Evolutionary conservation across 1,140 invertebrate genomes (phyloP).

Genomic region (Euura lappo): DNA sequence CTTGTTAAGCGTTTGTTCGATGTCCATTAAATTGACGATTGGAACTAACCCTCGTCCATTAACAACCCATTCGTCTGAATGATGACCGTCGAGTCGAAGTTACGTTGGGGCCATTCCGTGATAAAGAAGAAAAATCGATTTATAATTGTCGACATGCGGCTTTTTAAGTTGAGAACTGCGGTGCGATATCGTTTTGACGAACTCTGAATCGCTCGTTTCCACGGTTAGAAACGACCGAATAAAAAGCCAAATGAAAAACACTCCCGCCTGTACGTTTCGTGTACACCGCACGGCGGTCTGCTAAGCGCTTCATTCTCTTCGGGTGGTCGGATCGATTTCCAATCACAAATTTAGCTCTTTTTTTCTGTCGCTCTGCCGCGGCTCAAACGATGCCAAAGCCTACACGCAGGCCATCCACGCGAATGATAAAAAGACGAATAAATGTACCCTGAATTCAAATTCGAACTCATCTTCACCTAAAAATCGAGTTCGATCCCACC

Average conservation of each 20-base stretch:
- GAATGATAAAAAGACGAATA: background rate
- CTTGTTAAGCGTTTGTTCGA: too few species aligned
- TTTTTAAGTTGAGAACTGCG: background rate
- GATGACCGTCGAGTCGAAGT: too few species aligned
- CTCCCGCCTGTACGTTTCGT: background rate
- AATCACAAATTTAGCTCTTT: background rate
- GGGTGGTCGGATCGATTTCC: background rate
- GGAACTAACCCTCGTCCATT: too few species aligned
- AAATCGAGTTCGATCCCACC: too few species aligned
- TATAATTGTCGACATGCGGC: background rate
- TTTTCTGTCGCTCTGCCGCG: background rate
- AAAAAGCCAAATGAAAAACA: slow-evolving; percentile 7
- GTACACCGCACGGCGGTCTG: background rate
- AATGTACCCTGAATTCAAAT: too few species aligned
- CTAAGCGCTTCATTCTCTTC: slow-evolving; percentile 2
- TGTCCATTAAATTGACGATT: too few species aligned
- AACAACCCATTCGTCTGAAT: too few species aligned
- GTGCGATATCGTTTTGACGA: background rate
- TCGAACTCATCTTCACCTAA: too few species aligned
- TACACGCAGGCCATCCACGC: background rate
- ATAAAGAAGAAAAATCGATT: background rate
- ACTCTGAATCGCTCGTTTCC: background rate
- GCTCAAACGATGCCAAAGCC: background rate
- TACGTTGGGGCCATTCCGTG: too few species aligned
- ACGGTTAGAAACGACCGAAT: slow-evolving; percentile 4